Evolutionary conservation across 2,888 invertebrate species (phyloP).

Genomic region (Nomada goodeniana): DNA sequence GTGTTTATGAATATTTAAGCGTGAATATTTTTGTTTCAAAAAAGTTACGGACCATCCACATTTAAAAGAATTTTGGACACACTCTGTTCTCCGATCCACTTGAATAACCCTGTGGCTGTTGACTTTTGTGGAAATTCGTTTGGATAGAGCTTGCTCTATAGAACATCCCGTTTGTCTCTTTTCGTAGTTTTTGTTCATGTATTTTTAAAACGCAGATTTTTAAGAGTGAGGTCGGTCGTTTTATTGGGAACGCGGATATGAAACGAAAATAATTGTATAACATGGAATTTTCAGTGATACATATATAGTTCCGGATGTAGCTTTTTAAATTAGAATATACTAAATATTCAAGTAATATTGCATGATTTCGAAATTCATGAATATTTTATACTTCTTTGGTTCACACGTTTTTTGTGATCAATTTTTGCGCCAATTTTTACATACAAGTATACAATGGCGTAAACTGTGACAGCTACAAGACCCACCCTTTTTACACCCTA

Average conservation of each 20-base stretch:
- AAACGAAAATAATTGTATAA: background rate
- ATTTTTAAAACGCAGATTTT: background rate
- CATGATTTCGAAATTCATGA: too few species aligned
- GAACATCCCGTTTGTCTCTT: background rate
- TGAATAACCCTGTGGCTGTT: conserved; percentile 11
- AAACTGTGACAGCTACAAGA: background rate
- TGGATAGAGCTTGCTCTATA: conserved; percentile 7
- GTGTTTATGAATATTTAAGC: conserved; percentile 44
- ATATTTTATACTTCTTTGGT: too few species aligned
- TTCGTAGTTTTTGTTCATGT: background rate
- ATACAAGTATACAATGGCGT: too few species aligned
- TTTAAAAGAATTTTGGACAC: conserved; percentile 21
- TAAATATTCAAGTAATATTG: too few species aligned
- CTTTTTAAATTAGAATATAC: too few species aligned
- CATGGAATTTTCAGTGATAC: background rate
- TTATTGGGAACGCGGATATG: background rate
- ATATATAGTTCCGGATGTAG: too few species aligned
- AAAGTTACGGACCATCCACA: background rate
- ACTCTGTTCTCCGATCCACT: conserved; percentile 1
- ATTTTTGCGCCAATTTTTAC: too few species aligned
- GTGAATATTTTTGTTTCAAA: conserved; percentile 16
- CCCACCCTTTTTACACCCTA: background rate
- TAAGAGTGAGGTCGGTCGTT: background rate
- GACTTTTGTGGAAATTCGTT: conserved; percentile 14
- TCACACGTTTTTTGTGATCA: too few species aligned